These are phyloP conservation scores for Antennarius striatus DNA, from an alignment of 2,113 vertebrate genomes.

Conservation along the genomic window DNA sequence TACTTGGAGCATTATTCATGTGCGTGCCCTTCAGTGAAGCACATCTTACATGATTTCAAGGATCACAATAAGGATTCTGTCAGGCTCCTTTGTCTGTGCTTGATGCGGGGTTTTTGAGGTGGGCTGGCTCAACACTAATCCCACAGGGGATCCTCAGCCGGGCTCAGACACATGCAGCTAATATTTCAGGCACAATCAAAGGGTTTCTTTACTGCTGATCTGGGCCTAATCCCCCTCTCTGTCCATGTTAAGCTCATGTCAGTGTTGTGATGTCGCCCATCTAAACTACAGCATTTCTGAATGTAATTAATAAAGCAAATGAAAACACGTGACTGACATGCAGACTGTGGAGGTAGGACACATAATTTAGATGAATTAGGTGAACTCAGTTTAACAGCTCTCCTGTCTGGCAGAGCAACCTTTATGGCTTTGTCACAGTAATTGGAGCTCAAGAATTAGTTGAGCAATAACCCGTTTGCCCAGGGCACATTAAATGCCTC, in stretches of 20 bases:
- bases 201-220: conserved; percentile 65
- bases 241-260: conserved; percentile 27
- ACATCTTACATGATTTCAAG: conserved; percentile 22
- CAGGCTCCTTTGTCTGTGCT: conserved; percentile 51
- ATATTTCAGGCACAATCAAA: conserved; percentile 72
- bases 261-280: conserved; percentile 38
- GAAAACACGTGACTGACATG: neutral
- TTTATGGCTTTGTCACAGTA: neutral
- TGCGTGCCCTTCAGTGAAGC: conserved; percentile 2
- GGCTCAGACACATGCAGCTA: conserved; percentile 56
- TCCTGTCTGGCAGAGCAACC: neutral
- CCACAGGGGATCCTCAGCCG: conserved; percentile 56
- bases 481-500: no score
- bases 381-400: no score
- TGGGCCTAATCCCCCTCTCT: conserved; percentile 35
- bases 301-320: neutral
- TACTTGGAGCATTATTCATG: conserved; percentile 10
- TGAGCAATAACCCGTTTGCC: no score
- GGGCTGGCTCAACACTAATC: conserved; percentile 62
- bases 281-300: conserved; percentile 1
- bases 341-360: neutral
- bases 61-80: conserved; percentile 31
- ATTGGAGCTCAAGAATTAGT: no score
- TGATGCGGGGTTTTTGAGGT: conserved; percentile 55
- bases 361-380: neutral